Evolutionary conservation across 2,797 vertebrate species (phyloP), one percentile per base, ranked within the genome.

Genomic region (Lemur catta): DNA sequence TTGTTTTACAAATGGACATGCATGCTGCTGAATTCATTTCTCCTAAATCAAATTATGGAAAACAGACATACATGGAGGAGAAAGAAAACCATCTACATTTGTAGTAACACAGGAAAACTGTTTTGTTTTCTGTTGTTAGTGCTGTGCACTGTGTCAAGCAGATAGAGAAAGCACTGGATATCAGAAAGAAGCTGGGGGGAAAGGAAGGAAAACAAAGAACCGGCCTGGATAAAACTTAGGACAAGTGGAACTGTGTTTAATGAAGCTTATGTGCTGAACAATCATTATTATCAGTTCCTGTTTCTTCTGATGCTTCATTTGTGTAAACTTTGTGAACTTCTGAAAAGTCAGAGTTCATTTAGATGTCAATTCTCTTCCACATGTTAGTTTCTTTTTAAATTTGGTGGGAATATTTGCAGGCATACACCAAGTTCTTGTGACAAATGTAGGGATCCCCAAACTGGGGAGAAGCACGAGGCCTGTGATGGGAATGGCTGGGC

Each of bases 21-120:
- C 72, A 85, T 43, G n/a, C 61, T 67, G 89, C 46, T 94, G 55
- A 63, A 86, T 57, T 90, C 76, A 65, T 96, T 96, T 96, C 59
- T 94, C 59, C 61, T 89, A 72, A 92, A 80, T 14, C 26, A 48
- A 72, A 46, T 78, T 85, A 91, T 96, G 72, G 48, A 52, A 94
- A 96, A 71, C 85, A 97, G 94, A 87, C 76, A 90, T 65, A 71
- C 24, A 81, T 63, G 61, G 81, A 88, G 71, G 28, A 59, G 65
- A 59, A 46, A 65, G 84, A 92, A 90, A 89, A 80, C 65, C 30
- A 48, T 65, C 50, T 8, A 1, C 38, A 30, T 87, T 95, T 90
- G 92, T 92, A 92, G 67, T 94, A 90, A 91, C 91, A 95, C 41
- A 82, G 78, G 61, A 88, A 93, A 86, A 48, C 90, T 72, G 92